Percentiles rank a stretch among this genome's conserved stretches.
phyloP scores from a whole-genome alignment of 2,888 invertebrate genomes.

The Machimus rusticus region DNA sequence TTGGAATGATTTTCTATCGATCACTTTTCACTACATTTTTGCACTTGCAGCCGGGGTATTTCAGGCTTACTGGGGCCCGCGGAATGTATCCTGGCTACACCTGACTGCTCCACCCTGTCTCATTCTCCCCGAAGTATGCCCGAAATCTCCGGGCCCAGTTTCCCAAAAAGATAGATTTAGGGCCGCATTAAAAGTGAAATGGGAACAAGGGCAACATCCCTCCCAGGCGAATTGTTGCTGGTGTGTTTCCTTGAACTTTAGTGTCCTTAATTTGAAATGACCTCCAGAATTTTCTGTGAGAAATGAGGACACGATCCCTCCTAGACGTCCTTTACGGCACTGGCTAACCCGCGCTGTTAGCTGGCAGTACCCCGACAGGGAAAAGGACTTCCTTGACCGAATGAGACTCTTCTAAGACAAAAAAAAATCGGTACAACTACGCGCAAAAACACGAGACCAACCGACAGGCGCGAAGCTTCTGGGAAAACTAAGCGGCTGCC shows the following conservation, averaged over 20 bases:
- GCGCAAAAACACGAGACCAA: not conserved
- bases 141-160: not conserved
- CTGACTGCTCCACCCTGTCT: not conserved
- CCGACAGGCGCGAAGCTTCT: not conserved
- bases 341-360: not conserved
- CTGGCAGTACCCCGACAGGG: not conserved
- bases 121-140: not conserved
- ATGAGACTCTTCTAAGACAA: not conserved
- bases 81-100: not conserved
- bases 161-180: not conserved
- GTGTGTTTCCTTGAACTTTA: constrained; percentile 12
- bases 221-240: not conserved
- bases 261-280: constrained; percentile 5
- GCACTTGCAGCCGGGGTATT: not conserved
- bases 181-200: not conserved
- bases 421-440: not conserved
- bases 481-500: not conserved
- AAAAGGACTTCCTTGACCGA: not conserved
- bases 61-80: not conserved
- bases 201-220: not conserved
- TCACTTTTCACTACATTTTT: constrained; percentile 23
- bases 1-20: not conserved
- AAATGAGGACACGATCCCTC: not conserved
- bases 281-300: not conserved
- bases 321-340: not conserved